phyloP scores from a whole-genome alignment of 2,888 invertebrate genomes.

The Oconnorella tubifera region DNA sequence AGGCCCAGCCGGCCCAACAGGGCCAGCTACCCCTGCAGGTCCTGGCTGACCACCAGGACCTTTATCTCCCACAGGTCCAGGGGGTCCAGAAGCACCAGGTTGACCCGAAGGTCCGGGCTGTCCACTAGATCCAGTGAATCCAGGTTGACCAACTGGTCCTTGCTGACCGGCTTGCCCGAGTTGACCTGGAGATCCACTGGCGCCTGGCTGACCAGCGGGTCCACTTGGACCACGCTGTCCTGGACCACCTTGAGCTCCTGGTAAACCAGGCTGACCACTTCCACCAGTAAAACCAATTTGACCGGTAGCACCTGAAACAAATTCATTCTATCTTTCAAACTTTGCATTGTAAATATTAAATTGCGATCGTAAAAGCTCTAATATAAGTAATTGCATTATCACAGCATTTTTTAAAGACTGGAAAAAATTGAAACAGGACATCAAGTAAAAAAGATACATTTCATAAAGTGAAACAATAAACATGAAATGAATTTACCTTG shows the following conservation, averaged over 20 bases:
- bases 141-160: slow-evolving; percentile 14
- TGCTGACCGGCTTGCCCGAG: background rate
- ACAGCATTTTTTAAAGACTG: too few species aligned
- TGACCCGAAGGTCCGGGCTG: slow-evolving; percentile 6
- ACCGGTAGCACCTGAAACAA: background rate
- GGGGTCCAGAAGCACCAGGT: slow-evolving; percentile 5
- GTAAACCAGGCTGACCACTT: slow-evolving; percentile 15
- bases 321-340: too few species aligned
- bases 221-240: slow-evolving; percentile 17
- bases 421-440: too few species aligned
- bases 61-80: background rate
- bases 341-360: too few species aligned
- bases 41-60: slow-evolving; percentile 16
- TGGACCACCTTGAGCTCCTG: slow-evolving; percentile 13
- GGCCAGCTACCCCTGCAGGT: slow-evolving; percentile 1
- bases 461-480: too few species aligned
- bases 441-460: too few species aligned
- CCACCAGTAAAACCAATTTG: slow-evolving; percentile 2
- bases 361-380: too few species aligned
- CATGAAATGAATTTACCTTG: too few species aligned
- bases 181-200: slow-evolving; percentile 17
- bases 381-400: too few species aligned
- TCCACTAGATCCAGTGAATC: slow-evolving; percentile 8
- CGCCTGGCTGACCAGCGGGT: slow-evolving; percentile 15
- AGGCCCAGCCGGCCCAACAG: background rate